Percentiles rank a stretch among this genome's conserved stretches.
phyloP scores from a whole-genome alignment of 1,140 invertebrate species.

The Diorhabda sublineata region DNA sequence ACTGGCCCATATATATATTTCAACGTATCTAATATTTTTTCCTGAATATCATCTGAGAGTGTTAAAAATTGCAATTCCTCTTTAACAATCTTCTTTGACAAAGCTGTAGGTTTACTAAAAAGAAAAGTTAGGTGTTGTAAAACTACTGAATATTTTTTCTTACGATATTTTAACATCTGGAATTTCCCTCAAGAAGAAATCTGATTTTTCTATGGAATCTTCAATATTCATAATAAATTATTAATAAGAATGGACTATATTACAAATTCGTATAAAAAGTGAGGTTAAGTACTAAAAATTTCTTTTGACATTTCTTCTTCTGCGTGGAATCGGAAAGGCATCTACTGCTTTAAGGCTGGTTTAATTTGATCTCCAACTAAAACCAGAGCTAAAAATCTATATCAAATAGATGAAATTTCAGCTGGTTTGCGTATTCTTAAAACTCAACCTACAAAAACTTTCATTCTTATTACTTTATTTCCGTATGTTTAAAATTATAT shows the following conservation, averaged over 20 bases:
- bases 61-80: conserved; percentile 67
- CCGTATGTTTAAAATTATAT: too few relatives aligned
- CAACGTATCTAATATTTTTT: conserved; percentile 65
- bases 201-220: conserved; percentile 35
- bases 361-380: too few relatives aligned
- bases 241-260: too few relatives aligned
- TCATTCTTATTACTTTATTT: too few relatives aligned
- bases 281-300: background rate
- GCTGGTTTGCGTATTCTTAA: too few relatives aligned
- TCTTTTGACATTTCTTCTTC: too few relatives aligned
- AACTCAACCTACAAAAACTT: too few relatives aligned
- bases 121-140: background rate
- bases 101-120: conserved; percentile 16
- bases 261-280: background rate
- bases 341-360: too few relatives aligned
- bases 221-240: conserved; percentile 37
- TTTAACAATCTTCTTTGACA: conserved; percentile 52
- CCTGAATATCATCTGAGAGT: conserved; percentile 61
- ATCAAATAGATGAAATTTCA: too few relatives aligned
- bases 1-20: conserved; percentile 64
- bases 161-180: conserved; percentile 43
- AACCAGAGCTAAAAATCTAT: too few relatives aligned
- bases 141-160: background rate
- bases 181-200: conserved; percentile 42
- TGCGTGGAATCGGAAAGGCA: too few relatives aligned